Evolutionary conservation across 2,113 vertebrate genomes (phyloP).

Genomic region (Brachyhypopomus occidentalis): DNA sequence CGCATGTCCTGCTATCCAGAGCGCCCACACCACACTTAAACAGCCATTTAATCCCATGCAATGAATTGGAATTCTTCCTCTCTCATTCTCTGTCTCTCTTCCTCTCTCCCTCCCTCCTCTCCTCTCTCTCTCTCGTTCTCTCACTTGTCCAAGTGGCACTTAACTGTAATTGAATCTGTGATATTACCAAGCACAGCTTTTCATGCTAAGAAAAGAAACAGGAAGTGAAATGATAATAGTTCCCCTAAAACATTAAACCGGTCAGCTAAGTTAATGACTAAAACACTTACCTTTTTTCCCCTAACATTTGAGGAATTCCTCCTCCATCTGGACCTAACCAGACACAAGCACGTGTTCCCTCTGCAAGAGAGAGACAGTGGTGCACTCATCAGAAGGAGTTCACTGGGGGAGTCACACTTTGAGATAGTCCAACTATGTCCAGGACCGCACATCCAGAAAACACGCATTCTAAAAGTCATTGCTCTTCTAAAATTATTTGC

Average conservation of each 20-base stretch:
- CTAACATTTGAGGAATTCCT: neutral
- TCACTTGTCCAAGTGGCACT: slow-evolving; percentile 49
- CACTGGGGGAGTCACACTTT: too few species aligned
- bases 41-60: slow-evolving; percentile 66
- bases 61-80: slow-evolving; percentile 63
- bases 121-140: slow-evolving; percentile 12
- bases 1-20: slow-evolving; percentile 49
- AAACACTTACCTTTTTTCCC: neutral
- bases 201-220: slow-evolving; percentile 41
- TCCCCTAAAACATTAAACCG: neutral
- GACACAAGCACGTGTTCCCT: too few species aligned
- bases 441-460: too few species aligned
- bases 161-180: slow-evolving; percentile 69
- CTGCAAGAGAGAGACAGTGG: too few species aligned
- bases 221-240: neutral
- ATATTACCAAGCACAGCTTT: slow-evolving; percentile 40
- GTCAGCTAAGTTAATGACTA: neutral
- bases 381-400: too few species aligned
- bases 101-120: slow-evolving; percentile 43
- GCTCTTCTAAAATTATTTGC: too few species aligned
- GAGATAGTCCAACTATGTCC: too few species aligned
- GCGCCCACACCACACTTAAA: slow-evolving; percentile 63
- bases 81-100: neutral
- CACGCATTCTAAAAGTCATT: too few species aligned
- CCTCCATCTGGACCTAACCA: too few species aligned